Conservation (phyloP, 2,888 invertebrate genomes). For the Danaus chrysippus region DNA sequence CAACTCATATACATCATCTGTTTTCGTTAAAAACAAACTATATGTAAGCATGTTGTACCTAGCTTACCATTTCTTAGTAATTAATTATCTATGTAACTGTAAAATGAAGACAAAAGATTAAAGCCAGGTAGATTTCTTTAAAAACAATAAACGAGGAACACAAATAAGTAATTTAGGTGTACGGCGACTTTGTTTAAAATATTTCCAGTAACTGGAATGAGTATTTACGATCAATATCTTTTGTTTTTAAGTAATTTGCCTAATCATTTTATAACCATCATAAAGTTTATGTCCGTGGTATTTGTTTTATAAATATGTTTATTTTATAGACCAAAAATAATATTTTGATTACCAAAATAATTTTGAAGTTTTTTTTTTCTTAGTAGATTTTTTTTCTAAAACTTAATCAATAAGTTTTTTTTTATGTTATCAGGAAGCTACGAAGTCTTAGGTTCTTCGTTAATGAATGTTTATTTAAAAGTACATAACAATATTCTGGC, state of each 20-base stretch:
- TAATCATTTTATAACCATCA: not conserved
- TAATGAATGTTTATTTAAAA: too few species aligned
- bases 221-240: slow-evolving; percentile 1
- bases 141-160: slow-evolving; percentile 9
- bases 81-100: not conserved
- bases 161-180: not conserved
- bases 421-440: too few species aligned
- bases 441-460: too few species aligned
- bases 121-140: slow-evolving; percentile 18
- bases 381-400: too few species aligned
- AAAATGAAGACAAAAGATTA: slow-evolving; percentile 12
- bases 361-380: too few species aligned
- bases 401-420: too few species aligned
- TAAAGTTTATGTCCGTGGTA: not conserved
- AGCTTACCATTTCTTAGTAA: not conserved
- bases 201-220: slow-evolving; percentile 17
- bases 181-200: slow-evolving; percentile 9
- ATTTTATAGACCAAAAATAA: not conserved
- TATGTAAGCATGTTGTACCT: not conserved
- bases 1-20: too few species aligned
- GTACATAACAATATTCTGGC: too few species aligned
- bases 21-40: too few species aligned
- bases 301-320: not conserved
- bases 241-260: slow-evolving; percentile 4
- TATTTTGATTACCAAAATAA: too few species aligned